phyloP scores from a whole-genome alignment of 1,140 invertebrate species.

The Wiebesia pumilae region DNA sequence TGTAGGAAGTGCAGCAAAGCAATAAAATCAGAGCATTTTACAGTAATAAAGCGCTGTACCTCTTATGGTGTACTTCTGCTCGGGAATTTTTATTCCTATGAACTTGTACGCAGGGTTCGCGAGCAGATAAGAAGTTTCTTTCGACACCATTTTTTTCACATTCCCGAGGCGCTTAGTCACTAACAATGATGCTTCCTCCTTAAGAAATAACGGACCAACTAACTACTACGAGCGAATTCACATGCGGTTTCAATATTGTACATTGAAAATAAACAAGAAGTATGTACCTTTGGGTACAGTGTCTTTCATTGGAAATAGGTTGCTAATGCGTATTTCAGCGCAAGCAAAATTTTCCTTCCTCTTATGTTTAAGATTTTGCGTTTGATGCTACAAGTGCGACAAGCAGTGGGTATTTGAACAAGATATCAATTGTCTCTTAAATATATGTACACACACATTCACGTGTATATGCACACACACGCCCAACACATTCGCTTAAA shows the following conservation, averaged over 20 bases:
- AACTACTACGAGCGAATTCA: not conserved
- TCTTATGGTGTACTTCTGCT: constrained; percentile 18
- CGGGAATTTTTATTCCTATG: constrained; percentile 28
- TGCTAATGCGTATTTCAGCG: not conserved
- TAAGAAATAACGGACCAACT: not conserved
- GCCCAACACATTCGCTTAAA: too few relatives aligned
- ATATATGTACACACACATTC: not conserved
- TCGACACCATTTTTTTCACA: constrained; percentile 52
- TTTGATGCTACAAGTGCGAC: constrained; percentile 16
- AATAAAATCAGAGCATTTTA: not conserved
- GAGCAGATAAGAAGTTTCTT: constrained; percentile 53
- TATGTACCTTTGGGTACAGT: not conserved
- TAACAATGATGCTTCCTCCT: not conserved
- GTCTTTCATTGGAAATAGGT: constrained; percentile 14
- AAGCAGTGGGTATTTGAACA: constrained; percentile 35
- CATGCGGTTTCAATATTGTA: not conserved
- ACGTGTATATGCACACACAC: not conserved
- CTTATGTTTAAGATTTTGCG: not conserved
- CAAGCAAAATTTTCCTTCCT: constrained; percentile 22
- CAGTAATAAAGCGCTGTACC: constrained; percentile 1
- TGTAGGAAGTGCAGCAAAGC: not conserved
- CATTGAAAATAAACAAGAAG: not conserved
- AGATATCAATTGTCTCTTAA: constrained; percentile 35
- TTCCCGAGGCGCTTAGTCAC: not conserved
- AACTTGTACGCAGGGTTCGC: constrained; percentile 13